Conservation (phyloP, 2,888 invertebrate species). For the Chalcis sispes region DNA sequence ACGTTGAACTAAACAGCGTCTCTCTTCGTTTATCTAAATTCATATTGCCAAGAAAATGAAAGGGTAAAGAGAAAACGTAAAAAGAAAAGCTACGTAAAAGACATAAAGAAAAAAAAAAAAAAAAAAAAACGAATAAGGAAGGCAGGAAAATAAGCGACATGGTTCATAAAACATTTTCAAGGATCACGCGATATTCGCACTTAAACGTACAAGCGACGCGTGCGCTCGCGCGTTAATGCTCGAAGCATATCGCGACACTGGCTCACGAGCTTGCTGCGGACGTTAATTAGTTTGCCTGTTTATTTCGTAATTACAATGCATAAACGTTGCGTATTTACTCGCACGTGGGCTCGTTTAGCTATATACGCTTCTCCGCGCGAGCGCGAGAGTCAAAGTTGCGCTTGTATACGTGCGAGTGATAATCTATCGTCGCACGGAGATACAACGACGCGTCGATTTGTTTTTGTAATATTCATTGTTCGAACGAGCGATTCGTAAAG, state of each 20-base stretch:
- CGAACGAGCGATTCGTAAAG: too few species aligned
- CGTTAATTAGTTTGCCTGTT: slow-evolving; percentile 30
- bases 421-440: too few species aligned
- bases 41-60: neutral
- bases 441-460: too few species aligned
- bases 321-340: neutral
- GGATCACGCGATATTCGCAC: slow-evolving; percentile 31
- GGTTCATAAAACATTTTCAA: slow-evolving; percentile 35
- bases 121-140: neutral
- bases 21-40: slow-evolving; percentile 6
- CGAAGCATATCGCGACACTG: slow-evolving; percentile 4
- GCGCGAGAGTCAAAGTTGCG: too few species aligned
- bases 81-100: neutral
- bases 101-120: neutral
- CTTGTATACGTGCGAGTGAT: too few species aligned
- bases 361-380: neutral
- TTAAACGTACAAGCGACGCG: neutral
- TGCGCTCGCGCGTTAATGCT: neutral
- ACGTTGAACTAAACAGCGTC: neutral
- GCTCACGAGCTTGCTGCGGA: slow-evolving; percentile 18
- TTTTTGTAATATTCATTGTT: too few species aligned
- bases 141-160: neutral
- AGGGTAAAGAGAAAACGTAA: neutral
- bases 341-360: slow-evolving; percentile 1
- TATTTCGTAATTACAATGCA: slow-evolving; percentile 26